Conservation (phyloP, 2,888 invertebrate species). For the Orthosia gracilis region DNA sequence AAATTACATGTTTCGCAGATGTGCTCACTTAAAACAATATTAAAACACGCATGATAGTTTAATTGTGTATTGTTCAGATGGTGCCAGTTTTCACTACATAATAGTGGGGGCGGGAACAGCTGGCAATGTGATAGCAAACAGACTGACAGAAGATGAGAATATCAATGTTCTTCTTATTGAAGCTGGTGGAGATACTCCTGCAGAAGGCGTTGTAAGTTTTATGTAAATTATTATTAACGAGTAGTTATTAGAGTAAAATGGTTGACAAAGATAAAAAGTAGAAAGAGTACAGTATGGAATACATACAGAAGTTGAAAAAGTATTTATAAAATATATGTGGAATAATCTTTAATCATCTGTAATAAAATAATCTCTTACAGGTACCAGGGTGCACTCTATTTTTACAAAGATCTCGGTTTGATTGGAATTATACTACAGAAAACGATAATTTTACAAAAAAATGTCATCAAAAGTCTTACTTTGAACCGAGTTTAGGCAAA, state of each 20-base stretch:
- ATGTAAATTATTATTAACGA: no score
- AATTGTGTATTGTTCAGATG: slow-evolving; percentile 42
- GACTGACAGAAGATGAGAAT: slow-evolving; percentile 56
- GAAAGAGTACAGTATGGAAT: background rate
- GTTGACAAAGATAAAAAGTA: no score
- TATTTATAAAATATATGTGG: background rate
- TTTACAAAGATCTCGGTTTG: slow-evolving; percentile 37
- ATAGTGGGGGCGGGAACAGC: slow-evolving; percentile 64
- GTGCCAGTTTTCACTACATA: slow-evolving; percentile 54
- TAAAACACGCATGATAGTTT: background rate
- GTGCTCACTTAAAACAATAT: no score
- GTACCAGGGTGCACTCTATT: slow-evolving; percentile 40
- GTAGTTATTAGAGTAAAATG: background rate
- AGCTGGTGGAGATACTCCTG: slow-evolving; percentile 80
- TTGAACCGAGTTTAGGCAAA: slow-evolving; percentile 48
- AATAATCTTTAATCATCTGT: no score
- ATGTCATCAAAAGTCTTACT: slow-evolving; percentile 42
- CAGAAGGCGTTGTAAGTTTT: slow-evolving; percentile 51
- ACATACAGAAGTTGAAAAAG: no score
- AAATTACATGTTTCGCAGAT: no score
- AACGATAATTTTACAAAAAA: slow-evolving; percentile 19
- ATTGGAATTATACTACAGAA: slow-evolving; percentile 56
- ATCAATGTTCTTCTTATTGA: slow-evolving; percentile 85
- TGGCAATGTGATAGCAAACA: slow-evolving; percentile 62
- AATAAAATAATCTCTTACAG: slow-evolving; percentile 20